A percentile compares a stretch with the other conserved stretches of the same genome.
phyloP scores from a whole-genome alignment of 2,888 invertebrate genomes.

The Gari tellinella region DNA sequence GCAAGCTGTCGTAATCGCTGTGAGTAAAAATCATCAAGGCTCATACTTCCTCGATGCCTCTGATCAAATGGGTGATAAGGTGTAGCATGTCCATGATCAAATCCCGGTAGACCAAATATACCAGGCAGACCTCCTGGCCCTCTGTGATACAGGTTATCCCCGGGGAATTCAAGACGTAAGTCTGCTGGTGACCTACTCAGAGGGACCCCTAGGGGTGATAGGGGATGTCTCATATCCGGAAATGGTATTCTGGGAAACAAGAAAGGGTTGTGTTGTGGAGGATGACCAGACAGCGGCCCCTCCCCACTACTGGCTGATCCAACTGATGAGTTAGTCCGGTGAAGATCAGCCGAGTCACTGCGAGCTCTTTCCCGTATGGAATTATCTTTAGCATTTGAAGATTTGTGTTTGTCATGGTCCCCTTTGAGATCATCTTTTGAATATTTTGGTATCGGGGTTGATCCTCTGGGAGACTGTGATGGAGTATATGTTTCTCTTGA shows the following conservation, averaged over 20 bases:
- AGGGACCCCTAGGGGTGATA: constrained; percentile 84
- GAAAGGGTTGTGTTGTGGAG: constrained; percentile 66
- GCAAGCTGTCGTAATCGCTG: constrained; percentile 99
- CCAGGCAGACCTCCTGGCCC: constrained; percentile 20
- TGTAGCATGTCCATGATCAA: constrained; percentile 54
- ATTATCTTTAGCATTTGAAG: constrained; percentile 39
- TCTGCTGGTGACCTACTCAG: constrained; percentile 91
- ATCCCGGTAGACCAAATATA: constrained; percentile 46
- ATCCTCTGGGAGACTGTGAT: constrained; percentile 52
- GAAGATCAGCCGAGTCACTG: constrained; percentile 59
- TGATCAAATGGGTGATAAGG: constrained; percentile 65
- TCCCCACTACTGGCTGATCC: constrained; percentile 66
- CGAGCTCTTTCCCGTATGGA: constrained; percentile 62
- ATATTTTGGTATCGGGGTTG: constrained; percentile 46
- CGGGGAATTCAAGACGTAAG: constrained; percentile 92
- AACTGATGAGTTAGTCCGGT: constrained; percentile 67
- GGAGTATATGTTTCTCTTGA: constrained; percentile 61
- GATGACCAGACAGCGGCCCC: constrained; percentile 55
- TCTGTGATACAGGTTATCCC: constrained; percentile 63
- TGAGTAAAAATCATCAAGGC: constrained; percentile 91
- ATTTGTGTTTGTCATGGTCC: constrained; percentile 22
- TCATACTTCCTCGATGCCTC: constrained; percentile 41
- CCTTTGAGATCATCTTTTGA: constrained; percentile 79
- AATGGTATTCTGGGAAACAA: constrained; percentile 69
- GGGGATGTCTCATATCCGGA: constrained; percentile 78